phyloP scores from a whole-genome alignment of 2,888 invertebrate genomes.

The Nomada goodeniana region DNA sequence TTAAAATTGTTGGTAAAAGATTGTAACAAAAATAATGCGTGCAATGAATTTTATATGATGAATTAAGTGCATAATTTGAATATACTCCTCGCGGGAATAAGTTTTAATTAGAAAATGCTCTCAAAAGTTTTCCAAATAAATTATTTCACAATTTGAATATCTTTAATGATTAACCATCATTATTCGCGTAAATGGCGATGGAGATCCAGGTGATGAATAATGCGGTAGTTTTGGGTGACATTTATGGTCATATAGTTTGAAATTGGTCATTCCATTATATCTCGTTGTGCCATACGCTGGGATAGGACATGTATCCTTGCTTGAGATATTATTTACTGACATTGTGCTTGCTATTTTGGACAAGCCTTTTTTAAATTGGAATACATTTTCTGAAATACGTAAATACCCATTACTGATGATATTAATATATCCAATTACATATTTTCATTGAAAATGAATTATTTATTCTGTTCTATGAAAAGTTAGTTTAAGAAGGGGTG shows the following conservation, averaged over 20 bases:
- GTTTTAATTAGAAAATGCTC: background rate
- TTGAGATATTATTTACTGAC: background rate
- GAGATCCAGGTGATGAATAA: background rate
- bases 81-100: too few species aligned
- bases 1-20: background rate
- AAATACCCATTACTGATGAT: background rate
- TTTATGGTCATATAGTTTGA: background rate
- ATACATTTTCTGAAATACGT: background rate
- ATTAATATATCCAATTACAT: too few species aligned
- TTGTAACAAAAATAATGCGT: too few species aligned
- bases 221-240: conserved; percentile 1
- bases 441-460: background rate
- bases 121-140: background rate
- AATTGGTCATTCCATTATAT: background rate
- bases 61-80: too few species aligned
- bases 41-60: too few species aligned
- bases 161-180: background rate
- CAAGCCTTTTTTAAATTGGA: background rate
- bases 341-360: background rate
- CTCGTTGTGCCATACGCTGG: conserved; percentile 32
- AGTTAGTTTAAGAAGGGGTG: too few species aligned
- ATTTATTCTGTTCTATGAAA: too few species aligned
- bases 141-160: background rate
- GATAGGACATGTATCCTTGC: background rate
- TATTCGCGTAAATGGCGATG: background rate